Percentiles rank a stretch among this genome's conserved stretches.
Conservation (phyloP, 2,113 vertebrate genomes). For the Corynorhinus townsendii region DNA sequence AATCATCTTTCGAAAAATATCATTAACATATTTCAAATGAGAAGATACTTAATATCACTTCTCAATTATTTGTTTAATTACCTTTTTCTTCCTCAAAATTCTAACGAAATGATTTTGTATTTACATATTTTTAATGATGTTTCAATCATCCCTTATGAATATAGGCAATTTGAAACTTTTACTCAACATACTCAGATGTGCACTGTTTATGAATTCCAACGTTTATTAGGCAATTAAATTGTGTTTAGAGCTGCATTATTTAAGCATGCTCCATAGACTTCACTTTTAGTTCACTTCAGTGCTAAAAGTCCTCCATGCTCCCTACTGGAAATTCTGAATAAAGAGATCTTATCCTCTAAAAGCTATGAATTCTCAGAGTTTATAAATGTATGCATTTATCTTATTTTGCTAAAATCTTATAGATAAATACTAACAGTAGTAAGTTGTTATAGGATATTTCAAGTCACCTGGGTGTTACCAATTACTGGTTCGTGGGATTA, state of each 20-base stretch:
- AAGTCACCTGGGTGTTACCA: not conserved
- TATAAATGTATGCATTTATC: not conserved
- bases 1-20: constrained; percentile 15
- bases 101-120: constrained; percentile 51
- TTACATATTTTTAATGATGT: constrained; percentile 62
- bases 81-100: constrained; percentile 45
- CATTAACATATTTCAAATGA: constrained; percentile 39
- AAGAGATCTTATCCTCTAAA: not conserved
- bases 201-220: constrained; percentile 57
- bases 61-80: constrained; percentile 51
- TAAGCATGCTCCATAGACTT: constrained; percentile 41
- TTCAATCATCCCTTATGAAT: constrained; percentile 57
- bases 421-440: not conserved
- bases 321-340: constrained; percentile 23
- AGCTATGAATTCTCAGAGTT: not conserved
- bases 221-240: constrained; percentile 69
- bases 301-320: not conserved
- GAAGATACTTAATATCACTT: constrained; percentile 42
- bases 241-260: constrained; percentile 46
- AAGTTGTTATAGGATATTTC: not conserved
- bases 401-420: not conserved
- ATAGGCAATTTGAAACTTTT: constrained; percentile 53
- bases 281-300: constrained; percentile 40
- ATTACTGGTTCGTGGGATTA: not conserved
- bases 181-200: constrained; percentile 44